These are phyloP conservation scores for Mormyrus lacerda DNA, from an alignment of 2,113 vertebrate species.

Conservation along the genomic window DNA sequence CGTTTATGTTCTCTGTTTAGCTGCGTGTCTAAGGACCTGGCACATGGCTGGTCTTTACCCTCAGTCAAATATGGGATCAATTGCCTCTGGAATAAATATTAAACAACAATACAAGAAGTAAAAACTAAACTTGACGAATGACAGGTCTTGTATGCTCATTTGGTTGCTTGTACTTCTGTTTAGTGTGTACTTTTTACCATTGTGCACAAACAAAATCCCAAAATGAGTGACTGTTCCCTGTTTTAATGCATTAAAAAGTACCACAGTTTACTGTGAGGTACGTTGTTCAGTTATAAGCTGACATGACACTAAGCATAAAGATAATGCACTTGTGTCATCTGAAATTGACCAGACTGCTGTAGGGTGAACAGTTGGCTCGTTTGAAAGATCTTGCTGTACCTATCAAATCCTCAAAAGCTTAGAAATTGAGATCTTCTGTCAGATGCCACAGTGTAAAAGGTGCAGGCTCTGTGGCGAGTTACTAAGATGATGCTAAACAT, in stretches of 20 bases:
- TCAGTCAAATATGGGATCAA: not conserved
- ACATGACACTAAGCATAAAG: not conserved
- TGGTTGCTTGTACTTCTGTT: not conserved
- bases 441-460: not conserved
- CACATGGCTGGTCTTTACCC: not conserved
- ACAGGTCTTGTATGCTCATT: not conserved
- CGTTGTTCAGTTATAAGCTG: not conserved
- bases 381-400: not conserved
- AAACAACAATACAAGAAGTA: not conserved
- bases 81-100: not conserved
- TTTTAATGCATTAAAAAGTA: not conserved
- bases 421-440: not conserved
- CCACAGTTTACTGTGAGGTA: not conserved
- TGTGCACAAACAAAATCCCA: conserved; percentile 10
- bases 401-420: not conserved
- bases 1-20: not conserved
- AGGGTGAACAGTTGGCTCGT: not conserved
- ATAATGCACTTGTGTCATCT: not conserved
- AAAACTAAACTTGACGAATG: not conserved
- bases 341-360: not conserved
- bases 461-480: not conserved
- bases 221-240: not conserved
- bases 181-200: not conserved
- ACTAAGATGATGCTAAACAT: not conserved
- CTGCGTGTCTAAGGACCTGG: not conserved